Evolutionary conservation across 2,113 vertebrate species (phyloP), one percentile per base, ranked within the genome.

Genomic region (Hiodon alosoides): DNA sequence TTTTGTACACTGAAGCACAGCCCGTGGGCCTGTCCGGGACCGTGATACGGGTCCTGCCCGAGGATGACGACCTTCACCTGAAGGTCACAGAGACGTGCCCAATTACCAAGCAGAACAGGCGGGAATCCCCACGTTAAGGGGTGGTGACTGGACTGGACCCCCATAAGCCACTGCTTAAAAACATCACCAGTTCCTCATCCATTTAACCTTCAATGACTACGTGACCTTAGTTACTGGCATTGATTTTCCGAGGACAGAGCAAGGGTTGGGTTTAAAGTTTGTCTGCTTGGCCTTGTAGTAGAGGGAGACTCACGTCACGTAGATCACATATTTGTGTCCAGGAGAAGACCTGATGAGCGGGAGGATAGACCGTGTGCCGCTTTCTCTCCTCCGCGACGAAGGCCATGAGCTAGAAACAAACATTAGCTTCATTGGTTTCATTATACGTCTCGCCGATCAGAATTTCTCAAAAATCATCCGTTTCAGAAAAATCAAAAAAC

Each of bases 1-100:
- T 86, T 92, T 76, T 90, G 90, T 17, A 95, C 94, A n/a, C 94
- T 95, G 72, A 95, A 95, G 76, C 92, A 93, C 57, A 95, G 90
- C 14, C 94, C 94, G 0, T 95, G 94, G 74, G 94, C 94, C 87
- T 95, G 94, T 3, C 84, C 88, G 10, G 90, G 90, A 65, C 93
- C 91, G 0, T 93, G 93, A 78, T 95, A 95, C 0, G 94, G 94
- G 75, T 95, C 94, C 81, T 95, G 94, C 17, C 94, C 94, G 77
- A 95, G 66, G 81, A 95, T 93, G 0, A 95, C 93, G 11, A 92
- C 94, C 73, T 95, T 95, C 0, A 95, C 93, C 94, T 95, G 83
- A 64, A 69, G 86, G 48, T 7, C 9, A 81, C 11, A 11, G 31
- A 31, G 31, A 31, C 1, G 31, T 31, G 50, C 46, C n/a, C 4